Base-by-base conservation (phyloP, 2,888 invertebrate species). In the Ennomos fuscantarius region DNA sequence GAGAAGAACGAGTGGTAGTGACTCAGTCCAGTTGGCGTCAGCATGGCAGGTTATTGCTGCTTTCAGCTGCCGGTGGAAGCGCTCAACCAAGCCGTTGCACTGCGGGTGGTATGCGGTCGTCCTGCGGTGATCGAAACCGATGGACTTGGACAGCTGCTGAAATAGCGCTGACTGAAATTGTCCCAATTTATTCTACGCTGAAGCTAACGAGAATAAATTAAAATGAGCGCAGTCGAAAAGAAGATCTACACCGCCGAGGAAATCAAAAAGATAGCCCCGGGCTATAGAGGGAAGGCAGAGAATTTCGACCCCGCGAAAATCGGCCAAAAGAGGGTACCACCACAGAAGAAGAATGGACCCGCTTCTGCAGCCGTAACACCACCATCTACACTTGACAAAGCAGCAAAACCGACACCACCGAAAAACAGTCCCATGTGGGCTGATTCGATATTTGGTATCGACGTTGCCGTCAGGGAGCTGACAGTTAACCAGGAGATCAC, bases 401-500 rank as follows among this genome's bases (percentile, higher is more conserved):
- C 35, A 8, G 9, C 8, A 9, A 35, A 6, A 35, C 9, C 35
- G 9, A 35, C 35, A 8, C 35, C 35, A 10, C 35, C 8, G 9
- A 35, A 35, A 10, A 35, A 35, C 9, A 35, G 8, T 10, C 35
- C 35, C 35, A 35, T 35, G 35, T 35, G 35, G 35, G 35, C 35
- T 8, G 35, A 35, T 9, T 9, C n/a, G n/a, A n/a, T n/a, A n/a
- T n/a, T n/a, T n/a, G n/a, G n/a, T n/a, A n/a, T 44, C 10, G 34
- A 35, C 13, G 44, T 44, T 9, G 12, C 44, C 13, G 34, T 44
- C 1, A 8, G 44, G 8, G 44, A 44, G 9, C 15, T 44, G n/a
- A 9, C 13, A 13, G 44, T 44, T 6, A 44, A 34, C 8, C 34
- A 44, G 44, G 44, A 34, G 8, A 11, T 34, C 10, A 44, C 31